Conservation (phyloP, 64 coral and sea anemone genomes). For the Stichodactyla helianthus region DNA sequence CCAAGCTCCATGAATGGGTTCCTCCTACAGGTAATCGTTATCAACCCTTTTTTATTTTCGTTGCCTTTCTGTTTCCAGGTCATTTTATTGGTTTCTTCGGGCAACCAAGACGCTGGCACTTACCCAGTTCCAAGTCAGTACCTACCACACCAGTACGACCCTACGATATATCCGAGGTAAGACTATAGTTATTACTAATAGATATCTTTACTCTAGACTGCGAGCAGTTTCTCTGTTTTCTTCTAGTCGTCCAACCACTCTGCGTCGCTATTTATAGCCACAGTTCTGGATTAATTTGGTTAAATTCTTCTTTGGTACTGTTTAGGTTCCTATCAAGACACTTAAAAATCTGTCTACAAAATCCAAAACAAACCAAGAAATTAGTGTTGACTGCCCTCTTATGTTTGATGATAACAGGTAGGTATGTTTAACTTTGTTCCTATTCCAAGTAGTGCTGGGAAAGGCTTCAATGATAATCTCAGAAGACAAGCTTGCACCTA, state of each 20-base stretch:
- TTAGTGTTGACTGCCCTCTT: constrained; percentile 80
- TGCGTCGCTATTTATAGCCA: neutral
- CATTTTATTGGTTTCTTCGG: constrained; percentile 99
- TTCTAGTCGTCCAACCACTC: no score
- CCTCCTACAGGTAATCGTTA: no score
- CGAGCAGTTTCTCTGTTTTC: no score
- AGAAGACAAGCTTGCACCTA: no score
- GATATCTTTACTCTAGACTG: no score
- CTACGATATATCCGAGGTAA: constrained; percentile 93
- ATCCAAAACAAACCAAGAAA: constrained; percentile 50
- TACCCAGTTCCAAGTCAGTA: constrained; percentile 81
- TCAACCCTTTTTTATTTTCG: no score
- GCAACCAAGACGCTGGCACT: constrained; percentile 84
- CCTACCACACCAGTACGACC: constrained; percentile 91
- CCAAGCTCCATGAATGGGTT: no score
- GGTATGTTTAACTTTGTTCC: neutral
- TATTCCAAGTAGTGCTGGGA: no score
- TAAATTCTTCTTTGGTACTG: neutral
- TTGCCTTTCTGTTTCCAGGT: neutral
- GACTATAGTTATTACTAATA: neutral
- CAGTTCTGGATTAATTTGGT: neutral
- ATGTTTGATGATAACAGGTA: constrained; percentile 96
- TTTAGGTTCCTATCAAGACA: constrained; percentile 61
- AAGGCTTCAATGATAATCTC: no score
- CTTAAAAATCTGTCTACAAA: constrained; percentile 76